Evolutionary conservation across 2,113 vertebrate species (phyloP).

Genomic region (Pachycephala philippinensis): DNA sequence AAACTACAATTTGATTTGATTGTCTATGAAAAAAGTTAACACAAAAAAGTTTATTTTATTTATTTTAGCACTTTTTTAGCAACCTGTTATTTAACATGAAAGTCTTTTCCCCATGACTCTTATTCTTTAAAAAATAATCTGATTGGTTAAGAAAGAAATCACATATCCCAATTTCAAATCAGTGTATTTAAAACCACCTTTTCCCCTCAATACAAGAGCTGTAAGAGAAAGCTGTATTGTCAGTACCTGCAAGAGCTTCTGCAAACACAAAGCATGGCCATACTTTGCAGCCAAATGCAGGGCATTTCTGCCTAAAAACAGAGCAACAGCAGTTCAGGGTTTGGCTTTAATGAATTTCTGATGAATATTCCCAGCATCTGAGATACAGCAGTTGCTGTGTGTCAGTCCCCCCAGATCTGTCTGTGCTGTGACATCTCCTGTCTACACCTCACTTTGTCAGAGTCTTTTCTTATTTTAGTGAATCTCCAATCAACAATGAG

Average conservation of each 20-base stretch:
- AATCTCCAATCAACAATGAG: not conserved
- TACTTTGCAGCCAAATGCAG: constrained; percentile 91
- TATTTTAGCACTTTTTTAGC: not conserved
- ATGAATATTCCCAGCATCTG: not conserved
- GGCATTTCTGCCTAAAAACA: constrained; percentile 85
- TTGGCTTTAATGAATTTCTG: accelerated
- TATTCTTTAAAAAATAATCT: not conserved
- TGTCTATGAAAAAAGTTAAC: not conserved
- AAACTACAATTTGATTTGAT: not conserved
- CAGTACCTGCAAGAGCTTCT: constrained; percentile 94
- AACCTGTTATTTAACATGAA: not conserved
- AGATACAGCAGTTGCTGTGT: no score
- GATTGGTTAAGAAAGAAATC: not conserved
- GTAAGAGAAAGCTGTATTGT: not conserved
- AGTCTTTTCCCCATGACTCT: not conserved
- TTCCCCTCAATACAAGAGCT: not conserved
- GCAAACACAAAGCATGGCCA: constrained; percentile 88
- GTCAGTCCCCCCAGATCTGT: no score
- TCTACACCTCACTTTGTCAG: not conserved
- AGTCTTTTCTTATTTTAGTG: not conserved
- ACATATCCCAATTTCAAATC: accelerated
- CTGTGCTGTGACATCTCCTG: not conserved
- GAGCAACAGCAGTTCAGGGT: not conserved
- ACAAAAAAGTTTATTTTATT: not conserved
- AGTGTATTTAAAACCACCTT: not conserved